Percentiles rank a stretch among this genome's conserved stretches.
phyloP scores from a whole-genome alignment of 2,888 invertebrate genomes.

The Ophion ventricosus region DNA sequence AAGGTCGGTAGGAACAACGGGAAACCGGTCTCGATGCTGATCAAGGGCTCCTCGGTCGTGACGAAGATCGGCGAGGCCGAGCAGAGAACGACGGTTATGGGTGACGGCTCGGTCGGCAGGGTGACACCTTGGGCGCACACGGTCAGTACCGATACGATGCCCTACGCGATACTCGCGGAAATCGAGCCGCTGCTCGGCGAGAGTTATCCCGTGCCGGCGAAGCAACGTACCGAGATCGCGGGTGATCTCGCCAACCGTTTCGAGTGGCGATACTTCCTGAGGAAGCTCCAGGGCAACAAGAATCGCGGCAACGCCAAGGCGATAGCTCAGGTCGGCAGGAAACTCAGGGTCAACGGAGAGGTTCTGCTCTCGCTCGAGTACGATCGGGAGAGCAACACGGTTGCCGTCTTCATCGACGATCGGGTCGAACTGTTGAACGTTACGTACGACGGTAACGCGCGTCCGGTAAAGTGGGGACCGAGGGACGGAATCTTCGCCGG shows the following conservation, averaged over 20 bases:
- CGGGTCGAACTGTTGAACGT: conserved; percentile 93
- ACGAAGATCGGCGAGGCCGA: conserved; percentile 93
- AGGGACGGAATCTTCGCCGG: conserved; percentile 94
- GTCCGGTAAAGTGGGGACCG: conserved; percentile 94
- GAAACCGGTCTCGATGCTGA: conserved; percentile 92
- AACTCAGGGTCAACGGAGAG: conserved; percentile 95
- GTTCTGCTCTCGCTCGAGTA: conserved; percentile 96
- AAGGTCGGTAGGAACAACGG: conserved; percentile 92
- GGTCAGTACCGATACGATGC: conserved; percentile 94
- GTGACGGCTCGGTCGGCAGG: conserved; percentile 93
- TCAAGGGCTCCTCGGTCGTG: conserved; percentile 93
- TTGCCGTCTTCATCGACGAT: conserved; percentile 94
- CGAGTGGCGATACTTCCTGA: conserved; percentile 97
- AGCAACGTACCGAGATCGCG: conserved; percentile 94
- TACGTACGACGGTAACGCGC: conserved; percentile 92
- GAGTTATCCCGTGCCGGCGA: conserved; percentile 95
- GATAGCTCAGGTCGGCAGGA: conserved; percentile 93
- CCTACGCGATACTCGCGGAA: conserved; percentile 95
- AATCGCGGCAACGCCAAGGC: conserved; percentile 85
- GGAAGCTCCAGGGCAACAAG: conserved; percentile 87
- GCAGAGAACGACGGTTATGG: conserved; percentile 90
- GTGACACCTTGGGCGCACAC: conserved; percentile 94
- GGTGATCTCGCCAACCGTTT: conserved; percentile 96
- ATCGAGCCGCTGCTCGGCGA: conserved; percentile 94
- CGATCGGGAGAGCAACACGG: conserved; percentile 93